phyloP scores from a whole-genome alignment of 2,888 invertebrate genomes.

The Sphaerophoria taeniata region DNA sequence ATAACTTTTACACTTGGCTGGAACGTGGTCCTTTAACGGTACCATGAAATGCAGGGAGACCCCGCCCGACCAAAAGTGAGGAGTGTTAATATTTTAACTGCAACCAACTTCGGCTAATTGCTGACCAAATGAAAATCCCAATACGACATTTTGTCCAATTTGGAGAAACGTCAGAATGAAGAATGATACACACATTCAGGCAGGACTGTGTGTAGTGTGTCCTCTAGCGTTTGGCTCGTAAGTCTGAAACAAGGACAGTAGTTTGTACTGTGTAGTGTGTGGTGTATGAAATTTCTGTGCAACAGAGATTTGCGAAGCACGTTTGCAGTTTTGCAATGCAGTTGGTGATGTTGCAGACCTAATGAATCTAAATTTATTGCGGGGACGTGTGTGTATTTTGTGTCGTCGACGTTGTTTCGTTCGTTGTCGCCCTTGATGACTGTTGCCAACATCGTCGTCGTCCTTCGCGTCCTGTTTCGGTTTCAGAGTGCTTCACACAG shows the following conservation, averaged over 20 bases:
- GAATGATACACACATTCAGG: constrained; percentile 23
- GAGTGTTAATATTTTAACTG: constrained; percentile 73
- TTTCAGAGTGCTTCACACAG: constrained; percentile 9
- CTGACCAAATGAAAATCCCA: constrained; percentile 75
- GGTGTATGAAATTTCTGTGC: constrained; percentile 25
- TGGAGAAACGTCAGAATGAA: constrained; percentile 70
- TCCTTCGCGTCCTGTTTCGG: background rate
- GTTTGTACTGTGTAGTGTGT: background rate
- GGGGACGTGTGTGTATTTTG: constrained; percentile 64
- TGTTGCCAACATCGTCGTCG: constrained; percentile 21
- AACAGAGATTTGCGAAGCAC: constrained; percentile 70
- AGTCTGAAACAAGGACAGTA: background rate
- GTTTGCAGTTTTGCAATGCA: constrained; percentile 72
- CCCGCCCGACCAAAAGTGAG: constrained; percentile 21
- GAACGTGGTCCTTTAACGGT: constrained; percentile 51
- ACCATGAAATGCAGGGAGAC: constrained; percentile 2
- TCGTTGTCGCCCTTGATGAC: background rate
- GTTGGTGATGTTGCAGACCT: constrained; percentile 73
- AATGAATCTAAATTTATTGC: constrained; percentile 74
- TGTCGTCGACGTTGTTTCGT: constrained; percentile 38
- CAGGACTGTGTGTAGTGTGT: constrained; percentile 48
- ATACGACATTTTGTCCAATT: constrained; percentile 75
- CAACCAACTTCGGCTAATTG: constrained; percentile 71
- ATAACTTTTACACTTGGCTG: constrained; percentile 64
- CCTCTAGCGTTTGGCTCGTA: background rate